These are phyloP conservation scores for Glossophaga mutica DNA, from an alignment of 2,797 vertebrate genomes.

Conservation along the genomic window DNA sequence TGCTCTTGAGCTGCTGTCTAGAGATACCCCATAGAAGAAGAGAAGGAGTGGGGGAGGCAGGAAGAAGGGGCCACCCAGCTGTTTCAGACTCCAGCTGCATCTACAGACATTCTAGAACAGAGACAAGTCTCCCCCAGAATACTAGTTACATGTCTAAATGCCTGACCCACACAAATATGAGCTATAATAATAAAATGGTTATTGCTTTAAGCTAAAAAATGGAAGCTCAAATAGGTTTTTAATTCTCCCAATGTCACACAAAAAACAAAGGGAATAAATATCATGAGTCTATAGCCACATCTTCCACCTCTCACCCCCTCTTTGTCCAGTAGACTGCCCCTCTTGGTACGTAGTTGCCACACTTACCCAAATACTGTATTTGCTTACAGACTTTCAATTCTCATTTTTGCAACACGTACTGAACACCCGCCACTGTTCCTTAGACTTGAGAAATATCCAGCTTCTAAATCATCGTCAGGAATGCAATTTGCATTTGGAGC, in stretches of 20 bases:
- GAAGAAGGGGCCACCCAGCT: too few species aligned
- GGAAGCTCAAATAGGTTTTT: neutral
- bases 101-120: neutral
- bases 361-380: neutral
- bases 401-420: neutral
- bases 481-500: neutral
- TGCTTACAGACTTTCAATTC: neutral
- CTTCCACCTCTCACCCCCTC: neutral
- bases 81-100: neutral
- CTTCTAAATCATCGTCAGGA: neutral
- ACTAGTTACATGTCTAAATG: neutral
- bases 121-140: neutral
- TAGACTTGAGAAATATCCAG: neutral
- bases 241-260: neutral
- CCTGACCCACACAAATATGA: neutral
- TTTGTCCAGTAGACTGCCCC: too few species aligned
- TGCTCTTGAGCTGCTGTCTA: neutral
- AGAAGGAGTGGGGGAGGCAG: neutral
- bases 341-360: neutral
- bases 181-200: neutral
- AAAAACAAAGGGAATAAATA: neutral
- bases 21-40: neutral
- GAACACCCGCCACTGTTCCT: neutral
- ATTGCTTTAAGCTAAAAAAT: neutral
- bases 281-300: neutral